A percentile compares a stretch with the other conserved stretches of the same genome.
Evolutionary conservation across 1,140 invertebrate species (phyloP).

Genomic region (Zaprionus lachaisei): DNA sequence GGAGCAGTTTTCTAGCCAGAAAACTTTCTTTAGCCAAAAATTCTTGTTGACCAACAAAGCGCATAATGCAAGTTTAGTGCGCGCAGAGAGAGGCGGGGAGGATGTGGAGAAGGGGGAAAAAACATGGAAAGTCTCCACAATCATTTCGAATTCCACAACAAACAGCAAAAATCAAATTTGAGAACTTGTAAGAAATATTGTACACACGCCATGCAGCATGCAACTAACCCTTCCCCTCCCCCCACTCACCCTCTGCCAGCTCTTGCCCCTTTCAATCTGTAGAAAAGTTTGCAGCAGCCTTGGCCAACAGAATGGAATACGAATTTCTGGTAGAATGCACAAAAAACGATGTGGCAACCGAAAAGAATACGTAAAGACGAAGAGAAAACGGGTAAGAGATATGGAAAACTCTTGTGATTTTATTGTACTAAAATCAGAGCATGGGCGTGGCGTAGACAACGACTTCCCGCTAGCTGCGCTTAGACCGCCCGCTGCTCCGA

Average conservation of each 20-base stretch:
- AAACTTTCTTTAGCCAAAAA: slow-evolving; percentile 40
- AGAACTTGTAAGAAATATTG: slow-evolving; percentile 75
- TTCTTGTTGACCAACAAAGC: slow-evolving; percentile 77
- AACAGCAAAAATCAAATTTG: slow-evolving; percentile 80
- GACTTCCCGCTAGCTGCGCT: slow-evolving; percentile 2
- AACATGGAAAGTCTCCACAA: slow-evolving; percentile 51
- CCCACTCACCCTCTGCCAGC: background rate
- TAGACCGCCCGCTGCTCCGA: slow-evolving; percentile 44
- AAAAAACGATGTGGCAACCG: slow-evolving; percentile 48
- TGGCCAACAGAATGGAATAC: slow-evolving; percentile 67
- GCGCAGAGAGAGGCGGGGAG: background rate
- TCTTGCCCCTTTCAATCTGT: slow-evolving; percentile 29
- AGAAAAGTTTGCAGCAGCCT: slow-evolving; percentile 67
- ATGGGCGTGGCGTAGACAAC: slow-evolving; percentile 26
- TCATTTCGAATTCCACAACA: slow-evolving; percentile 79
- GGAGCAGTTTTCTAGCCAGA: slow-evolving; percentile 26
- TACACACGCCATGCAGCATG: slow-evolving; percentile 59
- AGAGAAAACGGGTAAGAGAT: slow-evolving; percentile 17
- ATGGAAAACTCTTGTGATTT: slow-evolving; percentile 75
- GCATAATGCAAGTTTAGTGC: slow-evolving; percentile 66
- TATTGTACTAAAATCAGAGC: slow-evolving; percentile 67
- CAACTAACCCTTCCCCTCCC: slow-evolving; percentile 1
- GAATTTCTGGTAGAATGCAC: slow-evolving; percentile 71
- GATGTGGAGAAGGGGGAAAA: background rate
- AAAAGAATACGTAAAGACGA: slow-evolving; percentile 9